phyloP scores from a whole-genome alignment of 2,797 vertebrate genomes.

The Pampus argenteus region DNA sequence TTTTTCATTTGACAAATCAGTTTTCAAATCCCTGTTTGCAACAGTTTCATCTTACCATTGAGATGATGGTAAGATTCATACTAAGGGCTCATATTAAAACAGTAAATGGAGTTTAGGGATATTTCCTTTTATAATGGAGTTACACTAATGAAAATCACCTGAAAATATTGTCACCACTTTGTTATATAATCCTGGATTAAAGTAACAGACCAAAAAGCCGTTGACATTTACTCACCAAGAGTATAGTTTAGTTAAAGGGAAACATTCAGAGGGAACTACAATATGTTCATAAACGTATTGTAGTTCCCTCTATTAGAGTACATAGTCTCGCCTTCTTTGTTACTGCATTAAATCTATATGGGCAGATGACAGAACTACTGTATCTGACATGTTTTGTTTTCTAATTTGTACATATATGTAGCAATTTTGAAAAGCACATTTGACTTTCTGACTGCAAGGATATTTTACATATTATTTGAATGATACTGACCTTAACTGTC shows the following conservation, averaged over 20 bases:
- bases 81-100: slow-evolving; percentile 41
- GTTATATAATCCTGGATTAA: slow-evolving; percentile 58
- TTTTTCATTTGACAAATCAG: slow-evolving; percentile 6
- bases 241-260: slow-evolving; percentile 2
- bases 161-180: slow-evolving; percentile 40
- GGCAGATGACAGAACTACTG: neutral
- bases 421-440: neutral
- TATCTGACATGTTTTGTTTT: no score
- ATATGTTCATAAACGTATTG: slow-evolving; percentile 7
- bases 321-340: neutral
- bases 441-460: neutral
- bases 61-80: slow-evolving; percentile 7
- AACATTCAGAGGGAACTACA: neutral
- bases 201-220: slow-evolving; percentile 1
- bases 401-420: no score
- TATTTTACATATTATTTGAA: neutral
- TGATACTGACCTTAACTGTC: neutral
- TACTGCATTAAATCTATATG: neutral
- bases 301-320: slow-evolving; percentile 2
- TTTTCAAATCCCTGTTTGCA: slow-evolving; percentile 9
- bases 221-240: neutral
- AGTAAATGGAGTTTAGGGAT: slow-evolving; percentile 36
- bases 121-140: slow-evolving; percentile 29
- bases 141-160: slow-evolving; percentile 29
- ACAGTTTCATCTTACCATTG: slow-evolving; percentile 7